Conservation (phyloP, 2,113 vertebrate genomes). For the Vidua macroura region DNA sequence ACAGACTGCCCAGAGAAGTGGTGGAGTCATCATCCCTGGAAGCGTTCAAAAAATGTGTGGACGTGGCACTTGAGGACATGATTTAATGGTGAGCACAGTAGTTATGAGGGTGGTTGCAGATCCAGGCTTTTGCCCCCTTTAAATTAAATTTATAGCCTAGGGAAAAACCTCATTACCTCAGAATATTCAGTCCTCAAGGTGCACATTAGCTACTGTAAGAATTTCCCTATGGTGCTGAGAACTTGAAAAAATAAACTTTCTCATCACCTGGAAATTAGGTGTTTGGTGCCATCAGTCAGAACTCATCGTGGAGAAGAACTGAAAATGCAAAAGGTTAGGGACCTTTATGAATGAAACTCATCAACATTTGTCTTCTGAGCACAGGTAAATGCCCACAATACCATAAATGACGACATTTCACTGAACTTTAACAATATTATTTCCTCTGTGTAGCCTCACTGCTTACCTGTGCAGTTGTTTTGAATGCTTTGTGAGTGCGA, state of each 20-base stretch:
- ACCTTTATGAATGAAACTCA: slow-evolving; percentile 8
- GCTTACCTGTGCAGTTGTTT: slow-evolving; percentile 47
- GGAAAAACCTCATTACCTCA: neutral
- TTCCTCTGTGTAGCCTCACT: neutral
- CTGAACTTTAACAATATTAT: slow-evolving; percentile 16
- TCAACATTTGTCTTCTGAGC: neutral
- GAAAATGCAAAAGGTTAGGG: neutral
- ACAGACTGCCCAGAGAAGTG: neutral
- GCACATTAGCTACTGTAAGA: neutral
- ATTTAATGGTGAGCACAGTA: neutral
- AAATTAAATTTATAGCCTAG: neutral
- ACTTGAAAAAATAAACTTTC: neutral
- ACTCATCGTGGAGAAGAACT: neutral
- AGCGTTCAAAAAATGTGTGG: neutral
- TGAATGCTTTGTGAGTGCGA: slow-evolving; percentile 8
- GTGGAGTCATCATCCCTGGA: neutral
- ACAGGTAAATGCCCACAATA: neutral
- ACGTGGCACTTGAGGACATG: neutral
- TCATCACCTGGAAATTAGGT: neutral
- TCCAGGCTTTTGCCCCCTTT: neutral
- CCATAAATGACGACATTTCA: slow-evolving; percentile 35
- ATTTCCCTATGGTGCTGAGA: neutral
- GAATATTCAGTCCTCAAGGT: neutral
- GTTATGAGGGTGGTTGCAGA: neutral
- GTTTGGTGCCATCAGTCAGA: fast-evolving